Conservation (phyloP, 2,888 invertebrate species). For the Erebia aethiops region DNA sequence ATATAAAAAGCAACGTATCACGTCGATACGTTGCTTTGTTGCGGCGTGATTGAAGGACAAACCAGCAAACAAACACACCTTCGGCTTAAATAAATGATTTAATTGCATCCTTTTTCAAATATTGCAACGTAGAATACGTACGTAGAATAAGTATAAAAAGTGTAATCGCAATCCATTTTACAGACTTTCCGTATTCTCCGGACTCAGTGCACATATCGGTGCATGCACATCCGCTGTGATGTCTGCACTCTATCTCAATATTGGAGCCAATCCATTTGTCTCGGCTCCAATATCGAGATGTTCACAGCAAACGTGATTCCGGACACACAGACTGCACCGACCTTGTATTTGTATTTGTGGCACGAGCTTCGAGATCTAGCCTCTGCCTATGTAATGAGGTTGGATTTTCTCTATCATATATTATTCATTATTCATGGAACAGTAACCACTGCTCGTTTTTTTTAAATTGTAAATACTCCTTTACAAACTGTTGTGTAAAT, state of each 20-base stretch:
- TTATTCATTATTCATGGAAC: constrained; percentile 15
- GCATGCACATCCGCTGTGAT: not conserved
- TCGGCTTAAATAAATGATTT: too few species aligned
- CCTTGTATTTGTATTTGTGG: constrained; percentile 37
- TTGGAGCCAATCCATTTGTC: constrained; percentile 36
- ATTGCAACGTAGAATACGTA: too few species aligned
- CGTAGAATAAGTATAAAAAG: too few species aligned
- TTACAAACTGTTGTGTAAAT: not conserved
- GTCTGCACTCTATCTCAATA: constrained; percentile 24
- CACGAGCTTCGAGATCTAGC: constrained; percentile 25
- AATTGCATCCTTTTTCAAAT: not conserved
- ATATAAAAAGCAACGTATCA: too few species aligned
- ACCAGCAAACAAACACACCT: too few species aligned
- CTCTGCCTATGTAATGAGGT: constrained; percentile 30
- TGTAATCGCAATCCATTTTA: constrained; percentile 2
- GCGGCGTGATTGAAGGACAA: too few species aligned
- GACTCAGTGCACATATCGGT: constrained; percentile 7
- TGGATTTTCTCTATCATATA: constrained; percentile 20
- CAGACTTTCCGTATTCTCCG: not conserved
- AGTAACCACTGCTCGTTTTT: not conserved
- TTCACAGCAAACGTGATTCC: constrained; percentile 47
- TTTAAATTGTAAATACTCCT: not conserved
- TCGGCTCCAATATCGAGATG: constrained; percentile 51
- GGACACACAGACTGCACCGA: constrained; percentile 41
- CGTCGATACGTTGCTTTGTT: too few species aligned